Evolutionary conservation across 2,797 vertebrate genomes (phyloP).

Genomic region (Periparus ater): DNA sequence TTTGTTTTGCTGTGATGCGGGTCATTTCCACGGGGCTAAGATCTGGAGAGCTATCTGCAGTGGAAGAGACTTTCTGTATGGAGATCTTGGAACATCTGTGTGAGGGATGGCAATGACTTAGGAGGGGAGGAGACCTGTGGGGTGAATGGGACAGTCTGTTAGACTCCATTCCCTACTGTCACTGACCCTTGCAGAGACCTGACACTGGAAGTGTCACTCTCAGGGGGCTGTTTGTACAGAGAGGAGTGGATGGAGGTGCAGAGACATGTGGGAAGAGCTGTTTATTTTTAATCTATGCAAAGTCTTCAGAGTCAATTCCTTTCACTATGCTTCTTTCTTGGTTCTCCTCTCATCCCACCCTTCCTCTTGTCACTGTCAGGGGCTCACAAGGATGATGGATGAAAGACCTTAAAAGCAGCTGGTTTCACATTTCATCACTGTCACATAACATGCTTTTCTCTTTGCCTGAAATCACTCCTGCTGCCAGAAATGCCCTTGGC

Average conservation of each 20-base stretch:
- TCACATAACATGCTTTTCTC: constrained; percentile 13
- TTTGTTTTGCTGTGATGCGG: neutral
- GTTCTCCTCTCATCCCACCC: neutral
- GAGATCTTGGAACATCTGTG: neutral
- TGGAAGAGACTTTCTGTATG: neutral
- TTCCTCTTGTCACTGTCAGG: constrained; percentile 38
- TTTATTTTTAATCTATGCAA: constrained; percentile 11
- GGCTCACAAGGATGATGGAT: constrained; percentile 53
- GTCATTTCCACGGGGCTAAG: neutral
- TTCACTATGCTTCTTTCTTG: neutral
- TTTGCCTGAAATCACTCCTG: neutral
- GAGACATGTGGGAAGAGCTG: neutral
- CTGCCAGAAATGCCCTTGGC: constrained; percentile 48
- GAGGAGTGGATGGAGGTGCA: neutral
- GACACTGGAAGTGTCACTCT: neutral
- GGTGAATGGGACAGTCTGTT: neutral
- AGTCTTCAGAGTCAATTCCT: neutral
- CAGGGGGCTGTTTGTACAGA: neutral
- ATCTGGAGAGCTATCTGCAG: neutral
- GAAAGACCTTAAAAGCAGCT: constrained; percentile 52
- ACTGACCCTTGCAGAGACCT: neutral
- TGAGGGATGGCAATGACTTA: neutral
- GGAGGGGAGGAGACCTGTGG: neutral
- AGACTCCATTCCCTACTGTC: neutral
- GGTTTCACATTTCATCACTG: constrained; percentile 58